These are phyloP conservation scores for Scleropages formosus DNA, from an alignment of 2,797 vertebrate species.

Conservation along the genomic window DNA sequence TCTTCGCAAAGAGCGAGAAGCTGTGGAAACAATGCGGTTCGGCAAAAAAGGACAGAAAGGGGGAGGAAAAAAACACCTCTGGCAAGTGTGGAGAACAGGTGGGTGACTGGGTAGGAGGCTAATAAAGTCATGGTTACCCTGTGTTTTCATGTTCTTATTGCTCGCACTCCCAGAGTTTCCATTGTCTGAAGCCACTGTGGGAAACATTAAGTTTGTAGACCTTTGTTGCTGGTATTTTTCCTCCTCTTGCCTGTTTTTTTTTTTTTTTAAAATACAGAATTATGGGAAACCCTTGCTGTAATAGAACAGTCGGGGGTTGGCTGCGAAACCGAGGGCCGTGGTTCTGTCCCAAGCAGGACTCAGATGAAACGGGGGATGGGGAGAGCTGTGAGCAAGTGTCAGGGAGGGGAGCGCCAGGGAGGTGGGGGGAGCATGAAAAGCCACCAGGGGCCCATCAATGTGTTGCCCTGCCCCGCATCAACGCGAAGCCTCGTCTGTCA, in stretches of 20 bases:
- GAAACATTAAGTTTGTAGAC: constrained; percentile 23
- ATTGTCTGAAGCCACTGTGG: constrained; percentile 25
- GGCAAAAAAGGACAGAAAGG: constrained; percentile 19
- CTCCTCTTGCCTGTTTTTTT: background rate
- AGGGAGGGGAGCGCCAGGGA: constrained; percentile 20
- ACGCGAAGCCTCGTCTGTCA: constrained; percentile 37
- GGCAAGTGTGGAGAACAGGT: constrained; percentile 45
- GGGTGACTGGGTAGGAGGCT: constrained; percentile 30
- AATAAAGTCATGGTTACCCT: constrained; percentile 30
- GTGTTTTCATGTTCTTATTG: constrained; percentile 32
- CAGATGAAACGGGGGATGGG: constrained; percentile 48
- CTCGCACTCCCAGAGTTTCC: constrained; percentile 41
- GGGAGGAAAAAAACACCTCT: constrained; percentile 36
- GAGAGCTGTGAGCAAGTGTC: background rate
- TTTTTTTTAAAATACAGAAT: constrained; percentile 41
- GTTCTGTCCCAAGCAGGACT: constrained; percentile 37
- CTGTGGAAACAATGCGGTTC: constrained; percentile 39
- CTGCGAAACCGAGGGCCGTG: constrained; percentile 51
- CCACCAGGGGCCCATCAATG: constrained; percentile 34
- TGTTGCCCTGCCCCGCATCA: constrained; percentile 32
- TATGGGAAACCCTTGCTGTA: constrained; percentile 38
- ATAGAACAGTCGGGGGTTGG: constrained; percentile 43
- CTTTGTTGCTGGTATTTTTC: constrained; percentile 30
- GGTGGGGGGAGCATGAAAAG: constrained; percentile 41
- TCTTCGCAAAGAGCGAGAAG: constrained; percentile 32